Evolutionary conservation across 2,797 vertebrate species (phyloP), one percentile per base, ranked within the genome.

Genomic region (Manis pentadactyla): DNA sequence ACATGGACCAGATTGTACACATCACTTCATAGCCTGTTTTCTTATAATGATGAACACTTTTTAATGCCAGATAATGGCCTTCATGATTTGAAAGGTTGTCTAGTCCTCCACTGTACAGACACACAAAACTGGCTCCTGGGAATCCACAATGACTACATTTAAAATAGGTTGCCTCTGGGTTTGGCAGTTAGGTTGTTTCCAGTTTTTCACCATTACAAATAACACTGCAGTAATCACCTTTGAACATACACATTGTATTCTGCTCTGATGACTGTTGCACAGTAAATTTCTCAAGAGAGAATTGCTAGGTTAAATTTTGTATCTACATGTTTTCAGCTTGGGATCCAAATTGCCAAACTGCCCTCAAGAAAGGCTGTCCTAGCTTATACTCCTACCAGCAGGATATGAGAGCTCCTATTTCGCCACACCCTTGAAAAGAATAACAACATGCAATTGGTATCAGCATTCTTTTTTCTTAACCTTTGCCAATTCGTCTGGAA

Each of bases 391-490:
- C 61, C 55, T 69, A 19, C 66, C n/a, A 77, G 87, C 94, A 97
- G 94, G 91, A 89, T 83, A 14, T 87, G 49, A 93, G 34, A 73
- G 55, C 42, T 73, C 84, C 55, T 61, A 69, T 90, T 84, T 87
- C 23, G 5, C 69, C 86, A 83, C n/a, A n/a, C 59, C 88, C 90
- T 79, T 55, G 39, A 88, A 79, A 95, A 95, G 69, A 96, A 85
- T 42, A 92, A 91, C 46, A 94, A 57, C 4, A 39, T 27, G 34
- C 66, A 49, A 90, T 92, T 83, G 85, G 68, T 92, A 89, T 97
- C 59, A 55, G 68, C 64, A 75, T 74, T 92, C 27, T 85, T 83
- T 68, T 75, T 69, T 55, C 82, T 37, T n/a, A 51, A 81, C 64
- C 42, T 90, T 95, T 71, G 94, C 94, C 92, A 93, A 11, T 87